These are phyloP conservation scores for Drosophila subquinaria DNA, from an alignment of 2,888 invertebrate species.

Conservation along the genomic window DNA sequence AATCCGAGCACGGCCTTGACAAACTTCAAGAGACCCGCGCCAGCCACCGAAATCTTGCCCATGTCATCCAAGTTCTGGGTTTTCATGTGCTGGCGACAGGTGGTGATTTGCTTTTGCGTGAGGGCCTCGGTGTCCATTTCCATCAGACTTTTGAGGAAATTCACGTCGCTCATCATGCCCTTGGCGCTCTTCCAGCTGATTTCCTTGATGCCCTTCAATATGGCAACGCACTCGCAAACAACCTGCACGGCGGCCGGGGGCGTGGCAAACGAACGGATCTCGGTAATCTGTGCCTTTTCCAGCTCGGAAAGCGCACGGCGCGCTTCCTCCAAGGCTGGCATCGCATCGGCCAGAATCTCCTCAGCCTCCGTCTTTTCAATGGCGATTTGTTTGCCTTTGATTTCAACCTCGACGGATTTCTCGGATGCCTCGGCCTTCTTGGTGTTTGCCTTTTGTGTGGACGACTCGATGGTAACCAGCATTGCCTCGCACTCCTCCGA, in stretches of 20 bases:
- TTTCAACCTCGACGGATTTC: slow-evolving; percentile 93
- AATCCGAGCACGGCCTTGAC: slow-evolving; percentile 95
- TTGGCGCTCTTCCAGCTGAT: slow-evolving; percentile 96
- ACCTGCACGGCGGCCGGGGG: slow-evolving; percentile 96
- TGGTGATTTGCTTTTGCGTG: slow-evolving; percentile 90
- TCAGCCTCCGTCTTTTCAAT: slow-evolving; percentile 95
- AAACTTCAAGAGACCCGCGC: slow-evolving; percentile 93
- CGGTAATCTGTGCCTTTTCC: slow-evolving; percentile 96
- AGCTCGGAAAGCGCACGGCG: slow-evolving; percentile 92
- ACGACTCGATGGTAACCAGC: slow-evolving; percentile 90
- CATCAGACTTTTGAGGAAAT: slow-evolving; percentile 91
- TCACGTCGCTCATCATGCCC: slow-evolving; percentile 96
- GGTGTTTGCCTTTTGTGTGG: slow-evolving; percentile 89
- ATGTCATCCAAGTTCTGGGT: slow-evolving; percentile 91
- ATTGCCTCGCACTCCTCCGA: slow-evolving; percentile 93
- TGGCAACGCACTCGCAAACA: slow-evolving; percentile 95
- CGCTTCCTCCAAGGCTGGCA: slow-evolving; percentile 94
- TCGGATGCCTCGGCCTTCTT: slow-evolving; percentile 93
- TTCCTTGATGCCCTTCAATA: slow-evolving; percentile 93
- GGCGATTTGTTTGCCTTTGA: slow-evolving; percentile 91
- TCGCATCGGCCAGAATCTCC: slow-evolving; percentile 91
- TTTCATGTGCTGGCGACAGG: slow-evolving; percentile 91
- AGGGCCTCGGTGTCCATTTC: slow-evolving; percentile 94
- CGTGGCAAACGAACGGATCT: slow-evolving; percentile 96
- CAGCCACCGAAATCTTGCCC: slow-evolving; percentile 93